These are phyloP conservation scores for Trichomalopsis sarcophagae DNA, from an alignment of 1,140 invertebrate genomes.

Conservation along the genomic window DNA sequence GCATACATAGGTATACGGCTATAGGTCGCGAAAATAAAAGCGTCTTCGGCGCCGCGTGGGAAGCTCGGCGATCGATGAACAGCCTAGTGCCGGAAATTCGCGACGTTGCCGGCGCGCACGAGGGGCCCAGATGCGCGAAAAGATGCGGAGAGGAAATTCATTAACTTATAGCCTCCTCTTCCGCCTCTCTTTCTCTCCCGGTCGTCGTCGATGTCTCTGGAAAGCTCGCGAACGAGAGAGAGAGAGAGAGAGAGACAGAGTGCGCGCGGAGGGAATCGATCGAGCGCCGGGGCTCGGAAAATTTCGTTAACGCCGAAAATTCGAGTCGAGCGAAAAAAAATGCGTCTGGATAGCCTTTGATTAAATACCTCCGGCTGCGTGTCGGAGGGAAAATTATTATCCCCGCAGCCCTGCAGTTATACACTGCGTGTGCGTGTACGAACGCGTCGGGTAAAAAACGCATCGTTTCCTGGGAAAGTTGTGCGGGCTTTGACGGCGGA, in stretches of 20 bases:
- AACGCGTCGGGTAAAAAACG: slow-evolving; percentile 2
- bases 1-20: neutral
- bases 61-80: neutral
- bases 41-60: neutral
- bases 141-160: slow-evolving; percentile 12
- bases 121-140: neutral
- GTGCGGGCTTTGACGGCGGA: neutral
- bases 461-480: slow-evolving; percentile 19
- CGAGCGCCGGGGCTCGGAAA: neutral
- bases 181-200: neutral
- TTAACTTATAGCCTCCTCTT: neutral
- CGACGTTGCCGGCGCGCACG: neutral
- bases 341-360: too few relatives aligned
- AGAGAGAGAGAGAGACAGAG: neutral
- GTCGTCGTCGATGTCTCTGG: slow-evolving; percentile 17
- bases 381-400: too few relatives aligned
- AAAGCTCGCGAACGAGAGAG: neutral
- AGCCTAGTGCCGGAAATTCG: slow-evolving; percentile 28
- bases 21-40: neutral
- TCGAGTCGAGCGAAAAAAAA: neutral
- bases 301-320: neutral
- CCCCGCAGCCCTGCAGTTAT: too few relatives aligned
- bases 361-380: too few relatives aligned
- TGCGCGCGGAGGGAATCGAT: neutral
- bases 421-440: too few relatives aligned